These are phyloP conservation scores for Discoglossus pictus DNA, from an alignment of 2,797 vertebrate species.

Conservation along the genomic window DNA sequence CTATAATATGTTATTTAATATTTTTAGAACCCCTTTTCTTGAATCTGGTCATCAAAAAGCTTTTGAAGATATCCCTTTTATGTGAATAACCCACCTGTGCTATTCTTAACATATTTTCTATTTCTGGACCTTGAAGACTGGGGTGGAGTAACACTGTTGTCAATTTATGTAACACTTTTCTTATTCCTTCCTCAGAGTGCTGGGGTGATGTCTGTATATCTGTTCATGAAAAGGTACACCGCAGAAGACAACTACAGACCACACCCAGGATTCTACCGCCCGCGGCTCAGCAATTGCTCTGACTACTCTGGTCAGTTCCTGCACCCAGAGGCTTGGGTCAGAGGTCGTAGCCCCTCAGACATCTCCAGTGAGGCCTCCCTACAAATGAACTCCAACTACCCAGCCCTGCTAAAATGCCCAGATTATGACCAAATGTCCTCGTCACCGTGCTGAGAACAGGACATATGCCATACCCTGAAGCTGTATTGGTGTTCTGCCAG, in stretches of 20 bases:
- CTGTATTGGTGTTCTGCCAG: not conserved
- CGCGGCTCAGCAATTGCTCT: conserved; percentile 89
- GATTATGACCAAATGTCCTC: conserved; percentile 91
- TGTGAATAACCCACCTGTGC: too few relatives aligned
- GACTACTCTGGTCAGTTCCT: conserved; percentile 90
- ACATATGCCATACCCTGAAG: not conserved
- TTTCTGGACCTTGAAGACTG: too few relatives aligned
- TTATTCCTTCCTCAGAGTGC: conserved; percentile 70
- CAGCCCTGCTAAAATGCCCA: conserved; percentile 87
- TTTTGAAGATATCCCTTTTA: too few relatives aligned
- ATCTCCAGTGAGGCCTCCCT: conserved; percentile 88
- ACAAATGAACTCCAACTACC: conserved; percentile 88
- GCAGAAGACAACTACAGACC: conserved; percentile 87
- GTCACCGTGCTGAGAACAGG: conserved; percentile 80
- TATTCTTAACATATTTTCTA: too few relatives aligned
- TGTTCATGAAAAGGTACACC: conserved; percentile 93
- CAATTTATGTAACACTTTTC: too few relatives aligned
- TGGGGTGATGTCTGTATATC: conserved; percentile 89
- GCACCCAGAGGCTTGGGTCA: conserved; percentile 82
- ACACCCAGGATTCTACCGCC: conserved; percentile 82
- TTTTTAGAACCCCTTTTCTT: too few relatives aligned
- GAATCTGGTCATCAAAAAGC: too few relatives aligned
- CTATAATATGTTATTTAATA: too few relatives aligned
- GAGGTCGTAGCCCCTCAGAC: conserved; percentile 84
- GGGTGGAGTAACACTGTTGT: too few relatives aligned